A percentile compares a stretch with the other conserved stretches of the same genome.
Evolutionary conservation across 2,113 vertebrate species (phyloP).

Genomic region (Aramus guarauna): DNA sequence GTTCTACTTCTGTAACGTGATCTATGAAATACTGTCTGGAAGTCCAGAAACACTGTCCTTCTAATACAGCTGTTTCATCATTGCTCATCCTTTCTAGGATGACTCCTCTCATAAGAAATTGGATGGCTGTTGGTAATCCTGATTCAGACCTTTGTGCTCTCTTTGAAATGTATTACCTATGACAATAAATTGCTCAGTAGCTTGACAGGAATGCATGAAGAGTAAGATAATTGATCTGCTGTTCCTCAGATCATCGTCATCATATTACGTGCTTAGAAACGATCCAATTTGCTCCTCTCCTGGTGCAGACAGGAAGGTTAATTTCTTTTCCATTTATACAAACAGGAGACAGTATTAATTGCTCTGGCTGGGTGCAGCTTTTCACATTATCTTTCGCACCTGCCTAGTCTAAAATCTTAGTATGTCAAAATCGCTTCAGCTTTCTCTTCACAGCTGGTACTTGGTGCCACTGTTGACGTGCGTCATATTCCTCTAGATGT

Average conservation of each 20-base stretch:
- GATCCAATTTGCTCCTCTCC: slow-evolving; percentile 13
- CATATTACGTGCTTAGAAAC: neutral
- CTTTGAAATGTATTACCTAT: slow-evolving; percentile 38
- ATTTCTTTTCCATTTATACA: slow-evolving; percentile 22
- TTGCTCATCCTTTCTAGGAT: neutral
- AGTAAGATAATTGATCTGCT: slow-evolving; percentile 17
- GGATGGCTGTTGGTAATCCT: slow-evolving; percentile 7
- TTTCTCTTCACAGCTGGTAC: slow-evolving; percentile 15
- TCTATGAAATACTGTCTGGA: neutral
- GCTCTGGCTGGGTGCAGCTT: neutral
- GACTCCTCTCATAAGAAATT: slow-evolving; percentile 18
- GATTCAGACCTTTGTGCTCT: neutral
- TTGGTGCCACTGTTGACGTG: neutral
- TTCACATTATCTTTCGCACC: neutral
- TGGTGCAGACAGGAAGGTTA: slow-evolving; percentile 30
- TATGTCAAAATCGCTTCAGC: neutral
- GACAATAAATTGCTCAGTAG: slow-evolving; percentile 28
- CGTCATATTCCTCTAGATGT: neutral
- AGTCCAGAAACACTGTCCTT: neutral
- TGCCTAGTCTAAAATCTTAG: neutral
- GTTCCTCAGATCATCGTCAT: neutral
- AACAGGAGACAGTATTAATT: slow-evolving; percentile 3
- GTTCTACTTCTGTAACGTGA: neutral
- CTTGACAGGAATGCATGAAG: slow-evolving; percentile 17
- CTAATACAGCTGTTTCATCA: neutral